Base-by-base conservation (phyloP, 2,888 invertebrate species). In the Parnassius apollo region DNA sequence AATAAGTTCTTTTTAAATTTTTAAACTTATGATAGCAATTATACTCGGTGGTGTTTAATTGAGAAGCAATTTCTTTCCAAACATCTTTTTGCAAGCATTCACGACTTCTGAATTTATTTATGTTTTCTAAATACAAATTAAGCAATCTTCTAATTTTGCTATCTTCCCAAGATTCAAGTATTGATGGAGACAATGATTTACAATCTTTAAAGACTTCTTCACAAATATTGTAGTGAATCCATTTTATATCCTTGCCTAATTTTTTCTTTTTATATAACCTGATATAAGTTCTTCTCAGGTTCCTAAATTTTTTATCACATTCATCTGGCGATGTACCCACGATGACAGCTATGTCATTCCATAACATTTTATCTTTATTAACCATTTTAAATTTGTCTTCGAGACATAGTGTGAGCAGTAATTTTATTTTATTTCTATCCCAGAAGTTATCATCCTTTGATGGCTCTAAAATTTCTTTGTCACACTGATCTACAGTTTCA, bases 11-110 rank as follows among this genome's bases (percentile, higher is more conserved):
- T 71, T 88, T 89, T 59, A 91, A 74, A 69, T 88, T 88, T 68
- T 88, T 90, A 56, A 88, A 91, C 64, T 91, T 91, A 59, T 90
- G 88, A 61, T 90, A 90, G 65, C 90, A 90, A 66, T 84, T 89
- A 57, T 86, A 87, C 56, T 86, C 85, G 2, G 88, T 87, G 9
- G 88, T 87, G 1, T 80, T 80, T 35, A 91, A 65, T 55, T 81
- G 77, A 2, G 68, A 54, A 10, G 89, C 89, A 57, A 91, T 90
- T 35, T 88, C 87, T 66, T 75, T 86, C 91, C 91, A 91, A n/a
- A 90, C 69, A 62, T 91, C 89, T 71, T 87, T 90, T 63, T 88
- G 87, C 25, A 84, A 69, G 64, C 76, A 83, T 52, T 83, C 77
- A 0, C 82, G 70, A 64, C 75, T 83, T 50, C 82, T 74, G 57